Conservation (phyloP, 1,140 invertebrate species). For the Ceratosolen fusciceps region DNA sequence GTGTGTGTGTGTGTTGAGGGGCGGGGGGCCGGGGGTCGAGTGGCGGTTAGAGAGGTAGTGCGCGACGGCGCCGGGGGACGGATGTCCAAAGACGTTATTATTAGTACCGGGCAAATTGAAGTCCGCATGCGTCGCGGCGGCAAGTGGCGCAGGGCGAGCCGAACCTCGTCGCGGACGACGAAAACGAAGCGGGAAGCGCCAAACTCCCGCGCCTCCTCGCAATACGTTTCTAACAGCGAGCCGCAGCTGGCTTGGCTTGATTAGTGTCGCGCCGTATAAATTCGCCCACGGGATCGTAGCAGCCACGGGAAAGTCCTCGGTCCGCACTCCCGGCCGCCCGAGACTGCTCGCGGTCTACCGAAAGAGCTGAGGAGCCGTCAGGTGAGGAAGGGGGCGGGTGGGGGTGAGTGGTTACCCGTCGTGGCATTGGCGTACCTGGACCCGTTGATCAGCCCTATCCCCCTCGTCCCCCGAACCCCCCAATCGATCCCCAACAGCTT, state of each 20-base stretch:
- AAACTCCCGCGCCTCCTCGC: conserved; percentile 52
- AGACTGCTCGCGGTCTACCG: background rate
- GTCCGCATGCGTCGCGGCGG: conserved; percentile 66
- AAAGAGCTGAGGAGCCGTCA: too few relatives aligned
- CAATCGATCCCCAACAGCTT: too few relatives aligned
- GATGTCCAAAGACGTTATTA: conserved; percentile 55
- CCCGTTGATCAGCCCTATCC: too few relatives aligned
- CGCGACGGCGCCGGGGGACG: too few relatives aligned
- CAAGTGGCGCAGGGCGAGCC: background rate
- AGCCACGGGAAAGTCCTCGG: background rate
- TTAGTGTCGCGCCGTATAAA: conserved; percentile 64
- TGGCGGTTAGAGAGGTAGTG: background rate
- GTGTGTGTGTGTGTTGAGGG: too few relatives aligned
- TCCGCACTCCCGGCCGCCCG: background rate
- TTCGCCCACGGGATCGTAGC: background rate
- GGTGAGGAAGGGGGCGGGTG: too few relatives aligned
- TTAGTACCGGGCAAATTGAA: conserved; percentile 56
- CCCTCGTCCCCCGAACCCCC: too few relatives aligned
- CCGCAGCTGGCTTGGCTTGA: conserved; percentile 67
- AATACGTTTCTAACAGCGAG: conserved; percentile 69
- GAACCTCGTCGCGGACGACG: conserved; percentile 54
- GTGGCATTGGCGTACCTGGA: too few relatives aligned
- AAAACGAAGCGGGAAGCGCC: conserved; percentile 55
- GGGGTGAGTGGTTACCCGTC: too few relatives aligned
- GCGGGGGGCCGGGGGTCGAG: background rate